phyloP scores from a whole-genome alignment of 2,113 vertebrate genomes.

The Glaucidium brasilianum region DNA sequence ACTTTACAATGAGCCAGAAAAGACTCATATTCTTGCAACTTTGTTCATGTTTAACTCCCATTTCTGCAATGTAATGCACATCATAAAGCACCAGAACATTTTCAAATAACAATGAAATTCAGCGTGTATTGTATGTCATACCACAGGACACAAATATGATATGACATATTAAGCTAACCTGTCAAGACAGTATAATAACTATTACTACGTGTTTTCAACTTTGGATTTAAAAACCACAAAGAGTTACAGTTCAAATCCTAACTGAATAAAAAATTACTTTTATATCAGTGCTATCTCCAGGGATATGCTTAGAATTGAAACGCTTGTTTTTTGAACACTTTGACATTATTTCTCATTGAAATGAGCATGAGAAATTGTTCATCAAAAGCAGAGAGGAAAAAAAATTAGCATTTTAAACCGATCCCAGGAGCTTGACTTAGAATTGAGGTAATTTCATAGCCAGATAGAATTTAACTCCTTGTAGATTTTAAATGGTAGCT shows the following conservation, averaged over 20 bases:
- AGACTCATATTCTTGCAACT: background rate
- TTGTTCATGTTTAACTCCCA: background rate
- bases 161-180: conserved; percentile 40
- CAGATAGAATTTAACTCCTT: conserved; percentile 57
- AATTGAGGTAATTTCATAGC: conserved; percentile 59
- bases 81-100: background rate
- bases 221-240: conserved; percentile 43
- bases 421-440: conserved; percentile 44
- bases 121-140: background rate
- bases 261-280: conserved; percentile 63
- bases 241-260: conserved; percentile 65
- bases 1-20: background rate
- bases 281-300: conserved; percentile 45
- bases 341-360: conserved; percentile 66
- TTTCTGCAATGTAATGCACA: background rate
- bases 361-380: conserved; percentile 67
- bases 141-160: conserved; percentile 25
- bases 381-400: conserved; percentile 27
- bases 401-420: conserved; percentile 54
- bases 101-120: conserved; percentile 9
- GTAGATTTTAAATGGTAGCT: conserved; percentile 9
- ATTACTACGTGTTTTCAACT: background rate
- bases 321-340: conserved; percentile 56
- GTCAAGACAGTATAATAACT: conserved; percentile 8
- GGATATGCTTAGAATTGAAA: conserved; percentile 61